Conservation (phyloP, 2,113 vertebrate genomes). For the Myrmophylax atrothorax region DNA sequence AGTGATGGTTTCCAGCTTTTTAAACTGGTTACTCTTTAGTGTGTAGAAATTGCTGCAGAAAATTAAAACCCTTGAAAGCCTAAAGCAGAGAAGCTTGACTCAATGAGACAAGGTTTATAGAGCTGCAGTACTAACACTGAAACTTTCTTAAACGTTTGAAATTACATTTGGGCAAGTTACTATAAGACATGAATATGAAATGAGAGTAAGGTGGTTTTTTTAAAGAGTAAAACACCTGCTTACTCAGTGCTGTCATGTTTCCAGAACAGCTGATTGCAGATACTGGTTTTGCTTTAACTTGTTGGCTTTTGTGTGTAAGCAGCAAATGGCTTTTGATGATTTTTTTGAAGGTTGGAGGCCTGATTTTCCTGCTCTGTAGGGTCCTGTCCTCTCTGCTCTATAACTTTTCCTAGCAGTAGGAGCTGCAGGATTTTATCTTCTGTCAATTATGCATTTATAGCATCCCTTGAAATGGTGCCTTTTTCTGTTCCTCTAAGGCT, state of each 20-base stretch:
- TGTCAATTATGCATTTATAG: neutral
- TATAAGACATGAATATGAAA: conserved; percentile 35
- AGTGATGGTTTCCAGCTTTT: neutral
- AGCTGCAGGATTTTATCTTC: neutral
- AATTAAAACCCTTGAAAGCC: conserved; percentile 51
- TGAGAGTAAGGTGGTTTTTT: neutral
- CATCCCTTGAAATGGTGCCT: neutral
- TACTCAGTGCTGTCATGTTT: neutral
- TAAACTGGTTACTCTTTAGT: conserved; percentile 5
- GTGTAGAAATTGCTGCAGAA: conserved; percentile 33
- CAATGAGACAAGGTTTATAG: conserved; percentile 34
- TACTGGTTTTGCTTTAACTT: neutral
- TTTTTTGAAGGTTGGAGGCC: neutral
- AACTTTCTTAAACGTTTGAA: conserved; percentile 31
- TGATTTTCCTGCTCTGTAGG: neutral
- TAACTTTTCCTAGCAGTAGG: neutral
- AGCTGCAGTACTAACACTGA: neutral
- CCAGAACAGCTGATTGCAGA: conserved; percentile 11
- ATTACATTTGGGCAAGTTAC: conserved; percentile 25
- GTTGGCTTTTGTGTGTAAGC: neutral
- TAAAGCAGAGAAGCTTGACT: conserved; percentile 12
- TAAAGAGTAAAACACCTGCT: neutral
- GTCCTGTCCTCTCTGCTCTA: fast-evolving
- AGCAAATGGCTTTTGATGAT: neutral
- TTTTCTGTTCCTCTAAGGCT: neutral